Conservation (phyloP, 2,888 invertebrate genomes). For the Notocelia uddmanniana region DNA sequence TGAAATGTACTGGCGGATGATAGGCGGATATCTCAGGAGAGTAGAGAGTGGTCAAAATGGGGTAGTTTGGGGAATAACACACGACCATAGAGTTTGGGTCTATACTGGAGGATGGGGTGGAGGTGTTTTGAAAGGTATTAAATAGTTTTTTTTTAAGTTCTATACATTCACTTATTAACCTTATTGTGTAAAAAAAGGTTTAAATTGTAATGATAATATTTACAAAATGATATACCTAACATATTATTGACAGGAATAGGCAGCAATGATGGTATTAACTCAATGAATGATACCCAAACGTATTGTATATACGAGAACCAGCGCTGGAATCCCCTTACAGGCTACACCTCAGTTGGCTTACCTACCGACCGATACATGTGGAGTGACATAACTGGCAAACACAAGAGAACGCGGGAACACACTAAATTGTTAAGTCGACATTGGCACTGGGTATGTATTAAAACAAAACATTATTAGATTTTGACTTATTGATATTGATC, state of each 20-base stretch:
- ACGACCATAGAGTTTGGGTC: conserved; percentile 95
- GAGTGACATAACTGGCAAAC: conserved; percentile 95
- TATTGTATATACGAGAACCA: conserved; percentile 97
- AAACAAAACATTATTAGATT: conserved; percentile 1
- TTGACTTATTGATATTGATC: too few species aligned
- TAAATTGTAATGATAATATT: background rate
- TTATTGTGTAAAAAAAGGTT: background rate
- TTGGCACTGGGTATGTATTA: conserved; percentile 93
- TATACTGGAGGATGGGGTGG: conserved; percentile 97
- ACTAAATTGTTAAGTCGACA: conserved; percentile 94
- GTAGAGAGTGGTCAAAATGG: conserved; percentile 91
- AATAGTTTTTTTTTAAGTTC: background rate
- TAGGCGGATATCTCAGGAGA: conserved; percentile 94
- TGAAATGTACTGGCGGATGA: conserved; percentile 94
- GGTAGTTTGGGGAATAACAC: conserved; percentile 96
- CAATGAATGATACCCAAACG: conserved; percentile 94
- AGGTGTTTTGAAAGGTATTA: conserved; percentile 89
- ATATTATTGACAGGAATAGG: conserved; percentile 66
- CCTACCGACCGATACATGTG: conserved; percentile 96
- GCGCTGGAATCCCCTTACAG: conserved; percentile 96
- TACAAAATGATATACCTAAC: background rate
- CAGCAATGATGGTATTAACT: conserved; percentile 81
- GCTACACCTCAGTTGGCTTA: conserved; percentile 93
- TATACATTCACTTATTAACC: too few species aligned
- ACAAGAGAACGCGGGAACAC: conserved; percentile 93